Conservation (phyloP, 2,113 vertebrate species). For the Melanerpes formicivorus region DNA sequence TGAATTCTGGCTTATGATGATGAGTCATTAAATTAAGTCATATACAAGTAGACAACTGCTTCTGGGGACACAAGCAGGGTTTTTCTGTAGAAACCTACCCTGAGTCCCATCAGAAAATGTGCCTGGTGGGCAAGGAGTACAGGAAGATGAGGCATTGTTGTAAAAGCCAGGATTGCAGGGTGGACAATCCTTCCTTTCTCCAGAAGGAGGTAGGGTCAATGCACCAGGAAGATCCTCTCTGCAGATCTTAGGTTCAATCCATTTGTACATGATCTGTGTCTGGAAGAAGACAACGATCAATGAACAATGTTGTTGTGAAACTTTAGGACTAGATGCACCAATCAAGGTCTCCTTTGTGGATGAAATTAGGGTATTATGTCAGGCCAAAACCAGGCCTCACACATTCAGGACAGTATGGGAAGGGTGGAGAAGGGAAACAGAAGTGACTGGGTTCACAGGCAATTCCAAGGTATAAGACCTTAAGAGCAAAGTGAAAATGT, state of each 20-base stretch:
- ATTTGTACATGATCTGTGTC: conserved; percentile 94
- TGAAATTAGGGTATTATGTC: not conserved
- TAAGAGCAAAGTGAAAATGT: not conserved
- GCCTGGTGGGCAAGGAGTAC: conserved; percentile 88
- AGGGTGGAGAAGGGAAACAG: not conserved
- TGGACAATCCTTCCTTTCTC: conserved; percentile 90
- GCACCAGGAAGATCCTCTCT: conserved; percentile 82
- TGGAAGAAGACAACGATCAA: conserved; percentile 59
- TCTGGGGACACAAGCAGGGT: not conserved
- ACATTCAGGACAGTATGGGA: not conserved
- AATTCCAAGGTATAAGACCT: not conserved
- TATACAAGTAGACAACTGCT: not conserved
- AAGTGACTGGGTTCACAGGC: not conserved
- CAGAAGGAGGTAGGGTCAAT: conserved; percentile 86
- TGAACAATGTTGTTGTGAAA: not conserved
- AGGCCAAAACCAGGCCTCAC: not conserved
- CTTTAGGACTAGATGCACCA: not conserved
- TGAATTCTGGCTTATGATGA: not conserved
- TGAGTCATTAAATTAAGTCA: not conserved
- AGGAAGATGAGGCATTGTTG: conserved; percentile 89
- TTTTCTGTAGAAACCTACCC: conserved; percentile 71
- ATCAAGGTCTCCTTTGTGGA: not conserved
- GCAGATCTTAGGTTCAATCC: conserved; percentile 96
- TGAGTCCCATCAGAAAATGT: conserved; percentile 89
- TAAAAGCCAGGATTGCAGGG: conserved; percentile 98